Evolutionary conservation across 1,140 invertebrate genomes (phyloP).

Genomic region (Drosophila bifasciata): DNA sequence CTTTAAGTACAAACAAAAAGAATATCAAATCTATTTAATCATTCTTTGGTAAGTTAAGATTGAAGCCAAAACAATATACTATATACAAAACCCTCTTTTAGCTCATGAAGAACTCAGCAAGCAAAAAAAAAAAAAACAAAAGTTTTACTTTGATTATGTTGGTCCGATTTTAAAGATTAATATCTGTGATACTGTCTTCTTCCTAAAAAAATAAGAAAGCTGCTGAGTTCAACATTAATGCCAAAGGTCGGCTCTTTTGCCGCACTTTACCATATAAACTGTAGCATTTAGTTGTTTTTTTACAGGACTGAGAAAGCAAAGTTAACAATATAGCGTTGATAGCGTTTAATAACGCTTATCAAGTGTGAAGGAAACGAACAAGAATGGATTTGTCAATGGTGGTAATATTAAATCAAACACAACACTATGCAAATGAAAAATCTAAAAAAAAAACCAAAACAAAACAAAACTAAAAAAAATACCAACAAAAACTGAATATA

Average conservation of each 20-base stretch:
- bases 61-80: constrained; percentile 21
- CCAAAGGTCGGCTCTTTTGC: constrained; percentile 49
- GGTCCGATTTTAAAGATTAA: constrained; percentile 7
- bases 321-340: constrained; percentile 40
- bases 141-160: background rate
- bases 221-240: constrained; percentile 51
- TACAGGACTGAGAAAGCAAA: constrained; percentile 70
- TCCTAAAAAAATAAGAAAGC: background rate
- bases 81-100: constrained; percentile 9
- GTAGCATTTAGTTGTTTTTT: constrained; percentile 78
- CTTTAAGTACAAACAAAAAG: constrained; percentile 33
- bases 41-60: constrained; percentile 78
- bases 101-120: constrained; percentile 33
- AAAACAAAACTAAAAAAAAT: constrained; percentile 34
- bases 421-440: constrained; percentile 32
- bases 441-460: constrained; percentile 28
- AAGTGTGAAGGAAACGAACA: constrained; percentile 64
- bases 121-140: background rate
- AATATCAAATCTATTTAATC: constrained; percentile 22
- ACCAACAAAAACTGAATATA: constrained; percentile 38
- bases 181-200: background rate
- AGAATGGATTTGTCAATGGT: constrained; percentile 65
- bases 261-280: constrained; percentile 60
- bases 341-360: constrained; percentile 54
- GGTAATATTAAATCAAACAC: constrained; percentile 58